Base-by-base conservation (phyloP, 2,797 vertebrate genomes). In the Gadopsis bispinosus region DNA sequence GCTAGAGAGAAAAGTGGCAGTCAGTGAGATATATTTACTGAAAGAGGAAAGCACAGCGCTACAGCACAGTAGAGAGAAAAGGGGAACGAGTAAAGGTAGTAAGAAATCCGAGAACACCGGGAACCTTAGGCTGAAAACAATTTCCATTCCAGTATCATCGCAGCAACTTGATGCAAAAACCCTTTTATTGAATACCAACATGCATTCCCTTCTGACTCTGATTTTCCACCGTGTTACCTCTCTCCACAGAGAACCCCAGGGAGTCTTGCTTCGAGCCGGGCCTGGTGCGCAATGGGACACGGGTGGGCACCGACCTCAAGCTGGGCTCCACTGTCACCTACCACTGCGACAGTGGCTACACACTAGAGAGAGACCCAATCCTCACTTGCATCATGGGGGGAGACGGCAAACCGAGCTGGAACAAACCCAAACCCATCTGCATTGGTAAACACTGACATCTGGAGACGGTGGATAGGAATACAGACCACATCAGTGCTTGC, bases 241-340 rank as follows among this genome's bases (percentile, higher is more conserved):
- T 79, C 81, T 88, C 81, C 69, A 59, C 94, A 96, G 98, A 99
- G 91, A 99, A 99, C 87, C 98, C 98, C 16, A 94, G 98, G 82
- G 98, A 99, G 93, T 99, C 98, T 0, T 99, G 98, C 90, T 99
- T 99, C 2, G 98, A 99, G 83, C 98, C 98, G 0, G 98, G 98
- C 0, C 85, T 95, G 2, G 92, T 99, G 81, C 96, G 95, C 86
- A 99, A 99, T 0, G 98, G 98, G 72, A 98, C 97, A 0, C 94
- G 98, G 19, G 96, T 96, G 77, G 98, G 98, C 0, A 91, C 95
- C 0, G 97, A 99, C 59, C 94, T 99, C 85, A 99, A 99, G 91
- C 93, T 99, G 89, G 97, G 97, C 35, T 98, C 97, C 39, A 96
- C 95, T 0, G 85, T 99, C 82, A 97, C 96, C 85, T 99, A 97